Base-by-base conservation (phyloP, 2,797 vertebrate species). In the Oryzias dopingdopingensis region DNA sequence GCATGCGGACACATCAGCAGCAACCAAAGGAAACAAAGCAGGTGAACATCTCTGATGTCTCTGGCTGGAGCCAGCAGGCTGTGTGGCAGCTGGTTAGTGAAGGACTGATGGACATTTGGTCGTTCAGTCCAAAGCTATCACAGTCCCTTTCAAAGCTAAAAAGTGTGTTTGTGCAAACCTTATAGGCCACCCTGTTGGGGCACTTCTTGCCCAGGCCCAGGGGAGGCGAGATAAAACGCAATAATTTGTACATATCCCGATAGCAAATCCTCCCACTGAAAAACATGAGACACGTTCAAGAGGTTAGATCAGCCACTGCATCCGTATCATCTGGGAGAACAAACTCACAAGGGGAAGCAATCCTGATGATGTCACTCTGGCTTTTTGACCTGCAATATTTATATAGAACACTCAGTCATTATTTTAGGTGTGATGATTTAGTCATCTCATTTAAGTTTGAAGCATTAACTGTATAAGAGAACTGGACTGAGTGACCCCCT, bases 221-320 rank as follows among this genome's bases (percentile, higher is more conserved):
- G 60, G 97, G 96, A 77, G 96, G 97, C 42, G 94, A 96, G 92
- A 98, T 96, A 88, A 95, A 92, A 88, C 92, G 95, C 83, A 97
- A 96, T 92, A 98, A 93, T 95, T 93, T 96, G 95, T 96, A 97
- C 95, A 97, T 94, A 89, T 97, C 95, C 94, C 94, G 94, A 95
- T 95, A 99, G 91, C 92, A 94, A 85, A 98, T 94, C 86, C 93
- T 93, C 92, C 93, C 94, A 68, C 95, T 96, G 94, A 88, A 96
- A 92, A 91, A 93, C 88, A 95, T 87, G 67, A 83, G 52, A 90
- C 55, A 84, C 14, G 74, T 58, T 76, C 1, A 56, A 74, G 26
- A 63, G 70, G 77, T 90, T 88, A 92, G 85, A 68, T 86, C 74
- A 92, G 47, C 10, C 32, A 37, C 32, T 37, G 32, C 32, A 37